These are phyloP conservation scores for Caenorhabditis briggsae DNA, from an alignment of 1,140 invertebrate species.

Conservation along the genomic window DNA sequence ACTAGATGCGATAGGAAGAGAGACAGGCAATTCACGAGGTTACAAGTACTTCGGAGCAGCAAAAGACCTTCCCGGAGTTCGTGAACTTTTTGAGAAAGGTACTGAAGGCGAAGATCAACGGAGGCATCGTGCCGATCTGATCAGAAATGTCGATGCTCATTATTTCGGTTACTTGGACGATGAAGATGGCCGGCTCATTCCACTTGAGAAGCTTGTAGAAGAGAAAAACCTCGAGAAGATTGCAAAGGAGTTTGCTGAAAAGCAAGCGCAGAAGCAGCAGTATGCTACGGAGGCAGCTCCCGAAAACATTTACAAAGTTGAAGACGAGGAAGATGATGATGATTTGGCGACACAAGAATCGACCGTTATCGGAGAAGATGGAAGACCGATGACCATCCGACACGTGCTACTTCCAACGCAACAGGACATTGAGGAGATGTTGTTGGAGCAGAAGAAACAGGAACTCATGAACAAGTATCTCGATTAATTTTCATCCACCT, in stretches of 20 bases:
- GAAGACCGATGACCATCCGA: conserved; percentile 72
- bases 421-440: conserved; percentile 74
- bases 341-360: conserved; percentile 74
- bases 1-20: conserved; percentile 81
- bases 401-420: conserved; percentile 77
- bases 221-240: conserved; percentile 28
- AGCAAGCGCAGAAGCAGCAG: conserved; percentile 44
- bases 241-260: conserved; percentile 14
- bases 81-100: conserved; percentile 93
- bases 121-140: conserved; percentile 93
- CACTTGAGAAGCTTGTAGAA: conserved; percentile 82
- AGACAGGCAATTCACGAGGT: conserved; percentile 95
- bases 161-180: conserved; percentile 99
- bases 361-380: conserved; percentile 74
- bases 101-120: conserved; percentile 81
- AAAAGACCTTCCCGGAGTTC: conserved; percentile 95
- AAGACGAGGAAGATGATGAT: conserved; percentile 74
- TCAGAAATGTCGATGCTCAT: conserved; percentile 86
- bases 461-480: conserved; percentile 60
- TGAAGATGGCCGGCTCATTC: conserved; percentile 93
- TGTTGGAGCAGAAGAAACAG: conserved; percentile 76
- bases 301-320: conserved; percentile 38
- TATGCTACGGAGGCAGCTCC: background rate
- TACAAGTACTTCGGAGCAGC: conserved; percentile 99
- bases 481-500: background rate